A percentile compares a stretch with the other conserved stretches of the same genome.
Conservation (phyloP, 2,113 vertebrate species). For the Nothocercus julius region DNA sequence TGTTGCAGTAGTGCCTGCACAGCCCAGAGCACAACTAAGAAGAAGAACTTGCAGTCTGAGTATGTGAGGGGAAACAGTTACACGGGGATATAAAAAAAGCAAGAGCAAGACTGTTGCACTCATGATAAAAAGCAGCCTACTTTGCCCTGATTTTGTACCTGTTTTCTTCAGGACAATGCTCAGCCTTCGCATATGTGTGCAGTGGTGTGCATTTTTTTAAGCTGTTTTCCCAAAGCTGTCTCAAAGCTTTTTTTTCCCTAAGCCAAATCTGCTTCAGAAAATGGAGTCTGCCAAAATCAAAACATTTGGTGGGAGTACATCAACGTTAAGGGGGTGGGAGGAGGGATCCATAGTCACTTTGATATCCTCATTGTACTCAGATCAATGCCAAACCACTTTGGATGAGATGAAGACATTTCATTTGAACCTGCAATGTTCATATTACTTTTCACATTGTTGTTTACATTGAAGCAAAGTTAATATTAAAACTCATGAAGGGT, state of each 20-base stretch:
- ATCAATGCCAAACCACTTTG: background rate
- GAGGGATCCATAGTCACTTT: background rate
- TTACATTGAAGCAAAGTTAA: background rate
- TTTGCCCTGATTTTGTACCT: background rate
- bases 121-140: background rate
- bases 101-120: background rate
- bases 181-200: rapidly evolving
- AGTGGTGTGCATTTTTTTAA: rapidly evolving
- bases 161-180: background rate
- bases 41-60: background rate
- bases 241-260: background rate
- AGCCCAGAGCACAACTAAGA: background rate
- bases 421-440: background rate
- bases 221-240: background rate
- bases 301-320: background rate
- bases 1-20: rapidly evolving
- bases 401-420: background rate
- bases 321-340: background rate
- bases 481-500: background rate
- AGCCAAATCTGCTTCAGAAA: background rate
- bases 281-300: background rate
- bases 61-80: background rate
- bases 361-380: background rate
- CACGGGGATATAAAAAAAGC: background rate
- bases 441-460: background rate